These are phyloP conservation scores for Doris montereyensis DNA, from an alignment of 2,888 invertebrate species.

Conservation along the genomic window DNA sequence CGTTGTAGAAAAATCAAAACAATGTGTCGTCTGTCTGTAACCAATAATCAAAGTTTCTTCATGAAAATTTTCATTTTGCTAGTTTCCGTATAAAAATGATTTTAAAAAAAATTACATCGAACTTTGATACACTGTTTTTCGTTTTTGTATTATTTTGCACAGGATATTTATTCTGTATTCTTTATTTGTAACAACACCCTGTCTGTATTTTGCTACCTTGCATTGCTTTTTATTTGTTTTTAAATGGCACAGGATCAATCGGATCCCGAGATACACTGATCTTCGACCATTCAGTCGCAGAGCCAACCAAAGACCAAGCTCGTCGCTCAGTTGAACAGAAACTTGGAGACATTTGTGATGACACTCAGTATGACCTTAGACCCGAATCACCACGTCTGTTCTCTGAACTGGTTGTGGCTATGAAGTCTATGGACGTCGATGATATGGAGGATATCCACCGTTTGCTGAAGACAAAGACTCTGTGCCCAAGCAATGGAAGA, in stretches of 20 bases:
- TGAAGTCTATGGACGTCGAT: constrained; percentile 69
- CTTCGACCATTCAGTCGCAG: neutral
- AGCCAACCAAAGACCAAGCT: neutral
- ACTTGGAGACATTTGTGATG: constrained; percentile 58
- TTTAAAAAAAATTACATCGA: too few relatives aligned
- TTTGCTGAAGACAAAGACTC: constrained; percentile 46
- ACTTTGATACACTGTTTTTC: too few relatives aligned
- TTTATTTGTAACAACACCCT: too few relatives aligned
- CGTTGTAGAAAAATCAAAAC: too few relatives aligned
- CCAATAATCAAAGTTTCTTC: too few relatives aligned
- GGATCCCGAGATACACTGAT: neutral
- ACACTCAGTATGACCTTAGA: constrained; percentile 69
- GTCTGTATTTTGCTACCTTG: too few relatives aligned
- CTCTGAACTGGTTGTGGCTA: constrained; percentile 71
- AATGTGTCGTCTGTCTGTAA: too few relatives aligned
- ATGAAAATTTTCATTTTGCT: too few relatives aligned
- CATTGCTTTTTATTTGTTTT: too few relatives aligned
- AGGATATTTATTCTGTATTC: too few relatives aligned
- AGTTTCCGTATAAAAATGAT: too few relatives aligned
- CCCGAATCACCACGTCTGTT: constrained; percentile 74
- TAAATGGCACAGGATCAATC: constrained; percentile 18
- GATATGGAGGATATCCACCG: constrained; percentile 64
- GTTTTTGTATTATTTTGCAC: too few relatives aligned
- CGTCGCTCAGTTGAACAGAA: constrained; percentile 42
- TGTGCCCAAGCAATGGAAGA: constrained; percentile 52